Evolutionary conservation across 2,113 vertebrate genomes (phyloP), one percentile per base, ranked within the genome.

Genomic region (Takifugu bimaculatus): DNA sequence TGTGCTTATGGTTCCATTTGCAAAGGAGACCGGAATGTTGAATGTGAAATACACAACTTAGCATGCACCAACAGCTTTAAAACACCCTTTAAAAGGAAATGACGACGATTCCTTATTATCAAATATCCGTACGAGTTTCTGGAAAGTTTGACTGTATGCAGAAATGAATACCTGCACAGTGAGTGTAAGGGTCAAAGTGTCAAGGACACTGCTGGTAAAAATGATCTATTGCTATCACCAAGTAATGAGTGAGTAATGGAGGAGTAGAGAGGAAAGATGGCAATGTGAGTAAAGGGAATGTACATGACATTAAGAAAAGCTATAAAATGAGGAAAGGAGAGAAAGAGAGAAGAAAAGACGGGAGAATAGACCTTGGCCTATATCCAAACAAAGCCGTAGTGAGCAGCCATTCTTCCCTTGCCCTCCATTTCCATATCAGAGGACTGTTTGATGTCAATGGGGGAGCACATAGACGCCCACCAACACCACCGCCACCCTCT

Each of bases 401-500:
- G 85, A 88, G 88, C 81, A 91, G 83, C 89, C 89, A 90, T 92
- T 92, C 90, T 92, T 88, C 82, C 82, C 75, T 78, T 84, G 82
- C 84, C 87, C 84, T 82, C 77, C 63, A 92, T 92, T 92, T 89
- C 88, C 91, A 92, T 91, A 92, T 92, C 90, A 92, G 91, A 92
- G 84, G 84, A 86, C 83, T 76, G 91, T 92, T 92, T 92, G 91
- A 92, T 91, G 90, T 92, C 88, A 91, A 89, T 89, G 89, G 85
- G 88, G 88, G 76, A 85, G 86, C 88, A 81, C 83, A 78, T 61
- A 81, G 77, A 77, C 73, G 27, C 85, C 84, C 87, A 86, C 82
- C 77, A 79, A 79, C 79, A 81, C 64, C 74, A 72, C 64, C 74
- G 68, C 59, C 74, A 47, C 65, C 64, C 86, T 84, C 77, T 68